Conservation (phyloP, 2,797 vertebrate species). For the Argentina silus region DNA sequence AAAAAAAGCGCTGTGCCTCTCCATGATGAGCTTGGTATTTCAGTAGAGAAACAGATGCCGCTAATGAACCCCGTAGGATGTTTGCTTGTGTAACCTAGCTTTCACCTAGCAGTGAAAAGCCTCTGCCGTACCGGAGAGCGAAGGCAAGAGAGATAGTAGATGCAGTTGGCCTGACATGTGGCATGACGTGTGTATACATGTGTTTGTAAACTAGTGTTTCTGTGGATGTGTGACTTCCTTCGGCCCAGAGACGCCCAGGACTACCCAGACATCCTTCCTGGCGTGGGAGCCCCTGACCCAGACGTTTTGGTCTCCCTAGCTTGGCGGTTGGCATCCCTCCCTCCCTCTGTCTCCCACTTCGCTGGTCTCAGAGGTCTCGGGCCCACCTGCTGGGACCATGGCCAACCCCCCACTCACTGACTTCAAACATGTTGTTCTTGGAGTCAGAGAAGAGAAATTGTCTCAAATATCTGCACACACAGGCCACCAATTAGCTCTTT, state of each 20-base stretch:
- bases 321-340: constrained; percentile 41
- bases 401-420: constrained; percentile 48
- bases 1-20: constrained; percentile 1
- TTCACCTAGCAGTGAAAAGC: constrained; percentile 36
- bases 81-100: constrained; percentile 44
- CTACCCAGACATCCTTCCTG: constrained; percentile 8
- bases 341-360: constrained; percentile 38
- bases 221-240: constrained; percentile 17
- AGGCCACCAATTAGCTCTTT: constrained; percentile 27
- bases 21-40: background rate
- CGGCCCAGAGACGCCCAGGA: background rate
- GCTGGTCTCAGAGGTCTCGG: constrained; percentile 58
- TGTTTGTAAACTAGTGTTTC: constrained; percentile 16
- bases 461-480: constrained; percentile 41
- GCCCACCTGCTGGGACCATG: constrained; percentile 66
- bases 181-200: background rate
- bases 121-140: constrained; percentile 47
- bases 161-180: background rate
- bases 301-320: constrained; percentile 41
- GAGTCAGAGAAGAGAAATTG: constrained; percentile 28
- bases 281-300: constrained; percentile 29
- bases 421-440: constrained; percentile 60
- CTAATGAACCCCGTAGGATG: constrained; percentile 10
- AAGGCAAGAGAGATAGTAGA: constrained; percentile 41
- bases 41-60: constrained; percentile 6